Evolutionary conservation across 2,888 invertebrate species (phyloP), one percentile per base, ranked within the genome.

Genomic region (Xanthorhoe designata): DNA sequence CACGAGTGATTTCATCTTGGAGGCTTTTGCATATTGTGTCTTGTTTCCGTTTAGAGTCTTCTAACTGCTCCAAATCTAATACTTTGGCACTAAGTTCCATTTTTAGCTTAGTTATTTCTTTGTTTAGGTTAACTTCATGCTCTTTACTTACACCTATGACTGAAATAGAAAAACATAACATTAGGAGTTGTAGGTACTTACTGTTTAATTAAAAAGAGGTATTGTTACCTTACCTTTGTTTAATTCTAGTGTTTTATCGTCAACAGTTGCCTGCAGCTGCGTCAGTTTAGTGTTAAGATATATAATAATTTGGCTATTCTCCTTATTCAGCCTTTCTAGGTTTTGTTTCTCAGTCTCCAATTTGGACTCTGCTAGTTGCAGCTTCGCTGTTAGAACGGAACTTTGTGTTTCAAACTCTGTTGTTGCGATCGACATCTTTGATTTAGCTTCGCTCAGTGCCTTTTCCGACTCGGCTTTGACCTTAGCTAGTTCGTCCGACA

Each of bases 381-480:
- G 77, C 74, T 95, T 94, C 0, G 92, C 90, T 54, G 91, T 93
- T 58, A 95, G 80, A 49, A 89, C 89, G 2, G 94, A 94, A n/a
- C 95, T 82, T 82, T 95, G 94, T 53, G 94, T 94, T 72, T 95
- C 95, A 54, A 95, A 93, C 78, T 94, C 94, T 0, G 95, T 94
- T 72, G 96, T 90, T 68, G 94, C 94, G 78, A 96, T 96, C 66
- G 96, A 95, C 51, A 95, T 91, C 86, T 96, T 96, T n/a, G 95
- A 95, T 85, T 90, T 94, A 54, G 92, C 88, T 84, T 94, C 94
- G 64, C 84, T 90, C 8, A 93, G 77, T 75, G 91, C 87, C 81
- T 94, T 86, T 89, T 95, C 83, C 76, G 94, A 84, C 93, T 96
- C 94, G 2, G 80, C 75, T 76, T 87, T 93, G 0, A 91, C 78